Base-by-base conservation (phyloP, 2,888 invertebrate species). In the Oxytorus armatus region DNA sequence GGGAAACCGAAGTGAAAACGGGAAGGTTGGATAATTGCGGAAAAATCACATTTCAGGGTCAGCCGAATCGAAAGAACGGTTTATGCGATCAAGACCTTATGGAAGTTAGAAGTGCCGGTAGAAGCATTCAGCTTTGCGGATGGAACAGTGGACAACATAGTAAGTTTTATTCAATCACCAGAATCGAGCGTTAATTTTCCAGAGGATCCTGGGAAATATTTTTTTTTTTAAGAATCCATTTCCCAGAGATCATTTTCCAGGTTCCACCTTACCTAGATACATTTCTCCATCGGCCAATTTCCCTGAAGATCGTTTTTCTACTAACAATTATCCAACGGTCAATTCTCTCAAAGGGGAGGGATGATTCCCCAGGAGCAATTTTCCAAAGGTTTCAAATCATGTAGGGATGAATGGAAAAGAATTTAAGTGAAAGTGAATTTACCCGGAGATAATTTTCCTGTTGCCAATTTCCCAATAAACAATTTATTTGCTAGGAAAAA, bases 141-240 rank as follows among this genome's bases (percentile, higher is more conserved):
- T 95, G 96, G 88, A 97, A 97, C 88, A 96, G 96, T 87, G 96
- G 96, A 11, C 97, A 97, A 86, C 97, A 97, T 86, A 93, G 97
- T 97, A 91, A 93, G 94, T 92, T 29, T 29, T 5, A 29, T 29
- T 4, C 5, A 36, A 4, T 1, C 36, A 36, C 36, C 8, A 36
- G 36, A 36, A 10, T 36, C 4, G 10, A 8, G 3, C 10, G 5
- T n/a, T 1, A 23, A 44, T 63, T 42, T 44, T 16, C 25, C 29
- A 55, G 10, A 29, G 49, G 25, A 2, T 14, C 23, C 25, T 39
- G n/a, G n/a, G n/a, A n/a, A n/a, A n/a, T n/a, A n/a, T n/a, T n/a
- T n/a, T n/a, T 63, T 42, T 44, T 16, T 14, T 18, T 44, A 14
- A 29, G 49, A 21, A 2, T 14, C 23, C 25, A 23, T 55, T 16